These are phyloP conservation scores for Pristionchus arcanus DNA, from an alignment of 2,888 invertebrate species.

Conservation along the genomic window DNA sequence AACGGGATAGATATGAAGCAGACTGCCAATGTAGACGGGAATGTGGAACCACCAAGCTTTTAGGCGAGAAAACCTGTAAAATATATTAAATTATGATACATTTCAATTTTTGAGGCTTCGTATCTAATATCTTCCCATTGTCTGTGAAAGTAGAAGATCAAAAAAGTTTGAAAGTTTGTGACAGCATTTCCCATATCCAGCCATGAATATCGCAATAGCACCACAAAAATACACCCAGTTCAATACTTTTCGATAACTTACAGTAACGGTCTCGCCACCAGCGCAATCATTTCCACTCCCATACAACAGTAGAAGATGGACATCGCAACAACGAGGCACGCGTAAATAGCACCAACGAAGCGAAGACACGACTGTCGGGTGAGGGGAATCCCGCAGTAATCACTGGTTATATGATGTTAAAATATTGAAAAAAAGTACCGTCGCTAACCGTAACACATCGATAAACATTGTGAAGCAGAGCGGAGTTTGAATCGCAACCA, in stretches of 20 bases:
- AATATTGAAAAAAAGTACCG: background rate
- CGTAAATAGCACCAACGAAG: background rate
- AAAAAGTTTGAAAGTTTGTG: too few relatives aligned
- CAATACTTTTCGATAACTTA: background rate
- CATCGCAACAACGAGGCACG: background rate
- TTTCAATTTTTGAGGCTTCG: too few relatives aligned
- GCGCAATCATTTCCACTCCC: background rate
- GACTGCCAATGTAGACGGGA: background rate
- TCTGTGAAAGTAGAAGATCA: background rate
- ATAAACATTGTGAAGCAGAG: background rate
- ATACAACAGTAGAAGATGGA: background rate
- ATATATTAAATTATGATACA: too few relatives aligned
- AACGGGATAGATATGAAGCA: background rate
- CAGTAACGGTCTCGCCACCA: background rate
- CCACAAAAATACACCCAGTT: background rate
- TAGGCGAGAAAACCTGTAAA: background rate
- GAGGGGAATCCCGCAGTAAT: background rate
- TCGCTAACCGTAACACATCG: background rate
- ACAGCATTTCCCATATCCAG: too few relatives aligned
- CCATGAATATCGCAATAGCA: background rate
- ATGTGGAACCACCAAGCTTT: background rate
- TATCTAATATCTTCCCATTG: background rate
- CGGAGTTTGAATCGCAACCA: background rate
- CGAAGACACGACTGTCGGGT: background rate
- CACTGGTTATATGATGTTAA: too few relatives aligned